Conservation (phyloP, 2,888 invertebrate species). For the Sepiola atlantica region DNA sequence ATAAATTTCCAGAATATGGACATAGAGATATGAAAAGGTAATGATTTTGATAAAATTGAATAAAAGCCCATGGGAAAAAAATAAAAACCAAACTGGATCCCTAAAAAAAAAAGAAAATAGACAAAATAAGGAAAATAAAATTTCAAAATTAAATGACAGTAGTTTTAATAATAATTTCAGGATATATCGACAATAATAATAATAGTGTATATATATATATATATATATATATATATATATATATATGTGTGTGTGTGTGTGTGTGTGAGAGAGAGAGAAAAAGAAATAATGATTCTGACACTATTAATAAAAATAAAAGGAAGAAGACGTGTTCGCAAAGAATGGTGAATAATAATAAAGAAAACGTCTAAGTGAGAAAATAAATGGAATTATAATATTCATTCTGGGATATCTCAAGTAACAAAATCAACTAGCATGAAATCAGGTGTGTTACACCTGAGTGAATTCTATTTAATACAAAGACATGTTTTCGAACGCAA, state of each 20-base stretch:
- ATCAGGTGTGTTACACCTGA: slow-evolving; percentile 32
- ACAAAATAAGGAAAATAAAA: background rate
- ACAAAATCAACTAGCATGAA: slow-evolving; percentile 32
- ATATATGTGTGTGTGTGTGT: too few species aligned
- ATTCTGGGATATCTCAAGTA: background rate
- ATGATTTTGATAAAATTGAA: slow-evolving; percentile 32
- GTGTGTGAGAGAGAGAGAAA: too few species aligned
- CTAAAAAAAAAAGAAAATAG: background rate
- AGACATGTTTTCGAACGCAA: background rate
- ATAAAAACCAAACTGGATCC: background rate
- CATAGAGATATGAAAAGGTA: background rate
- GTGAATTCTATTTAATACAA: slow-evolving; percentile 32
- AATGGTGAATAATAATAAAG: background rate
- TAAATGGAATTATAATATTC: slow-evolving; percentile 19
- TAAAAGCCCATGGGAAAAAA: background rate
- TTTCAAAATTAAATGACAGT: background rate
- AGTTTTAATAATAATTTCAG: background rate
- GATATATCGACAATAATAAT: background rate
- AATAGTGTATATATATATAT: too few species aligned
- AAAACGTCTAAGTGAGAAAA: background rate
- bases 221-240: background rate
- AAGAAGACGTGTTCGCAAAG: background rate
- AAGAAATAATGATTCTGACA: background rate
- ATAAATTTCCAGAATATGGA: background rate
- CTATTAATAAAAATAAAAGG: background rate